Base-by-base conservation (phyloP, 2,888 invertebrate genomes). In the Cheilosia scutellata region DNA sequence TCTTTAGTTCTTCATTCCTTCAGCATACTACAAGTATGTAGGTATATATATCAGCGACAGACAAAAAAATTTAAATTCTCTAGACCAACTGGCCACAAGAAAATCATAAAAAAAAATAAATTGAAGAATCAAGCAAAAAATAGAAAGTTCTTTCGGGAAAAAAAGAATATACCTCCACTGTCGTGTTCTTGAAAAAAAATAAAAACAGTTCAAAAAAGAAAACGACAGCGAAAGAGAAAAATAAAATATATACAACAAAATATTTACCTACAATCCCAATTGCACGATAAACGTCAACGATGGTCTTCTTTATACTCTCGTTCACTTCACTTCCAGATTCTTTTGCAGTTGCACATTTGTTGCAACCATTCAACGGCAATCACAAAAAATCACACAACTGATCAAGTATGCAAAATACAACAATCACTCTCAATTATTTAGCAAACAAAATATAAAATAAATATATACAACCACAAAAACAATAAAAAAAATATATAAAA, bases 41-140 rank as follows among this genome's bases (percentile, higher is more conserved):
- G 6, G n/a, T n/a, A n/a, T n/a, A n/a, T n/a, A n/a, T n/a, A n/a
- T 5, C 16, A 55, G 37, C 53, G 47, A 49, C 44, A 57, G 75
- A 74, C 58, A 71, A 63, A 75, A 75, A 68, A 58, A 72, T 80
- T 80, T 16, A 80, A 70, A 86, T 80, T 86, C 84, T 76, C 31
- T 40, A 70, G 70, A 66, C 58, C 33, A 5, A 33, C 49, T 40
- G 16, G 58, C 31, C 25, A 31, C 47, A 51, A 55, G 60, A 33
- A 33, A 42, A 44, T 1, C 20, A 20, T 20, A 4, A 74, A 55
- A 1, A 29, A 72, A 53, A 77, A 33, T 16, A 57, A 29, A 33
- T 31, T 31, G 60, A 82, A 86, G 86, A 86, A 86, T 76, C 86
- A 86, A 86, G 86, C 86, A 82, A 80, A 74, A 78, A 86, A 72